Base-by-base conservation (phyloP, 2,113 vertebrate genomes). In the Isurus oxyrinchus region DNA sequence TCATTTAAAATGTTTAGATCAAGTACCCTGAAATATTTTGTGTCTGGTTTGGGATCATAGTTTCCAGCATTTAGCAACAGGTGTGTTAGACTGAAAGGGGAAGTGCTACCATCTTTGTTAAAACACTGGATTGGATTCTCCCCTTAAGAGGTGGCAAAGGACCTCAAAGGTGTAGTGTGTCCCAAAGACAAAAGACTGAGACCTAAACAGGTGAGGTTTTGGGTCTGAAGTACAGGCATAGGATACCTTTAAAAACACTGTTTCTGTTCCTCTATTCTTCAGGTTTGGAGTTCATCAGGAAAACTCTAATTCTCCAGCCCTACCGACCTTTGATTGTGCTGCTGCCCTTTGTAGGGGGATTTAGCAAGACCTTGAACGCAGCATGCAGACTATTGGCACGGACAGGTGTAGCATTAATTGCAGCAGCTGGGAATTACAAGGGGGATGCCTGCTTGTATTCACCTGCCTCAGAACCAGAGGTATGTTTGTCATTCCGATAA, bases 361-460 rank as follows among this genome's bases (percentile, higher is more conserved):
- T 97, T 96, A 99, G 99, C 96, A 98, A 76, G 0, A 97, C 97
- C 0, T 97, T 99, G 49, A 99, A 99, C 0, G 5, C 97, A 0
- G 99, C 98, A 69, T 98, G 98, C 96, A 97, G 96, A 88, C 96
- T 94, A 53, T 93, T 98, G 98, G 98, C 97, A 0, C 97, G 90
- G 1, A 91, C 44, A 0, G 98, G 98, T 0, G 98, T 97, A 0
- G 97, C 97, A 86, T 7, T 99, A 91, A 97, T 99, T 0, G 97
- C 98, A 0, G 98, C 99, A 0, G 99, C 99, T 0, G 99, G 99
- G 25, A 99, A 99, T 97, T 98, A 98, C 97, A 97, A 97, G 96
- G 98, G 99, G 0, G 98, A 99, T 0, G 98, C 98, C 96, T 99
- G 99, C 86, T 97, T 98, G 31, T 99, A 98, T 97, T 99, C 99